Evolutionary conservation across 2,797 vertebrate genomes (phyloP).

Genomic region (Cetoscarus ocellatus): DNA sequence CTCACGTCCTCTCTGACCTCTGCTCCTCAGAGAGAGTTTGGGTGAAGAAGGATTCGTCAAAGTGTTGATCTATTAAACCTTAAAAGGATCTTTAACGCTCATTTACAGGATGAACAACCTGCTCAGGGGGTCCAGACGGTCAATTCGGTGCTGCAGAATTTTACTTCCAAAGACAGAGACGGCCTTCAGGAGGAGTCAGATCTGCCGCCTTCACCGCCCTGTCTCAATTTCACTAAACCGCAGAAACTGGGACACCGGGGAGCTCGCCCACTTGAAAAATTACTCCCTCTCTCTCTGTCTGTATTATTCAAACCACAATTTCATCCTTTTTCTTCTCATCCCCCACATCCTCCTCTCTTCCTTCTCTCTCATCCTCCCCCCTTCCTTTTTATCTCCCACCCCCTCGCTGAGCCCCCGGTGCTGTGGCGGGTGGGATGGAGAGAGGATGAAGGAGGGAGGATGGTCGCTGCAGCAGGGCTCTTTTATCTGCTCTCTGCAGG

Average conservation of each 20-base stretch:
- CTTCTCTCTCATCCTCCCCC: slow-evolving; percentile 29
- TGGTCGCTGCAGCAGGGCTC: slow-evolving; percentile 42
- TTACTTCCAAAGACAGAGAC: neutral
- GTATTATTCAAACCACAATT: slow-evolving; percentile 63
- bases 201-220: slow-evolving; percentile 22
- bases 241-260: slow-evolving; percentile 60
- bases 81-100: slow-evolving; percentile 37
- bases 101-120: slow-evolving; percentile 40
- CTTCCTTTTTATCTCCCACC: slow-evolving; percentile 33
- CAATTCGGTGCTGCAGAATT: slow-evolving; percentile 1
- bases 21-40: neutral
- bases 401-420: slow-evolving; percentile 28
- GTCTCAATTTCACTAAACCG: slow-evolving; percentile 54
- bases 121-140: slow-evolving; percentile 13
- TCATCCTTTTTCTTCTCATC: slow-evolving; percentile 41
- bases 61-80: slow-evolving; percentile 50
- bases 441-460: slow-evolving; percentile 52
- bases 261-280: slow-evolving; percentile 27
- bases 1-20: neutral
- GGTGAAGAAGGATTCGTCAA: slow-evolving; percentile 10
- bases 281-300: slow-evolving; percentile 37
- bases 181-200: slow-evolving; percentile 26
- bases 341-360: slow-evolving; percentile 2
- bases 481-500: slow-evolving; percentile 66
- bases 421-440: slow-evolving; percentile 46